A percentile compares a stretch with the other conserved stretches of the same genome.
Conservation (phyloP, 2,113 vertebrate genomes). For the Laterallus jamaicensis region DNA sequence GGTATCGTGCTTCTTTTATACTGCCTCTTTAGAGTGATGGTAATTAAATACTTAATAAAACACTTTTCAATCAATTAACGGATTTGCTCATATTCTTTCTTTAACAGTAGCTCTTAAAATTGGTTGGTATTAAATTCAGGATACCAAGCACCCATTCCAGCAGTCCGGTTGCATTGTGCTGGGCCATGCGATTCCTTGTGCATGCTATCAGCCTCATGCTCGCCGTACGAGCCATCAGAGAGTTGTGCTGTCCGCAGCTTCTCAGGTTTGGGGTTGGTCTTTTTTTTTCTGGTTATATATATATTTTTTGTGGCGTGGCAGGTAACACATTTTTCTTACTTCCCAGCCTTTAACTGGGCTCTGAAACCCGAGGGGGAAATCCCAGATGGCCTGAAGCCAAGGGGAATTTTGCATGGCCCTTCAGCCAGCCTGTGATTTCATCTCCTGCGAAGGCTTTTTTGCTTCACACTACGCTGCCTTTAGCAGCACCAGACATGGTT, state of each 20-base stretch:
- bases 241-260: not conserved
- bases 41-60: slow-evolving; percentile 17
- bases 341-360: not conserved
- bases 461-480: not conserved
- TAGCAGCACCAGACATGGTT: not conserved
- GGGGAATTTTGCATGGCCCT: not conserved
- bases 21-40: not conserved
- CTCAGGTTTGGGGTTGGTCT: not conserved
- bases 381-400: not conserved
- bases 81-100: not conserved
- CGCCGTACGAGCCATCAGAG: accelerated
- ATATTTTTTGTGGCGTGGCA: not conserved
- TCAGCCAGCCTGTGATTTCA: not conserved
- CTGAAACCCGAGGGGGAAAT: not conserved
- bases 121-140: not conserved
- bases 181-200: not conserved
- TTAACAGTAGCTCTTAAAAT: slow-evolving; percentile 1
- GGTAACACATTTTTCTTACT: not conserved
- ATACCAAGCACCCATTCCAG: not conserved
- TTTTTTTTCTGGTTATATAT: not conserved
- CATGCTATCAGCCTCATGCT: not conserved
- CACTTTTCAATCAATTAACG: not conserved
- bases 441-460: slow-evolving; percentile 1
- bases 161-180: not conserved
- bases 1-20: not conserved